Base-by-base conservation (phyloP, 2,113 vertebrate species). In the Ophthalmolycus amberensis region DNA sequence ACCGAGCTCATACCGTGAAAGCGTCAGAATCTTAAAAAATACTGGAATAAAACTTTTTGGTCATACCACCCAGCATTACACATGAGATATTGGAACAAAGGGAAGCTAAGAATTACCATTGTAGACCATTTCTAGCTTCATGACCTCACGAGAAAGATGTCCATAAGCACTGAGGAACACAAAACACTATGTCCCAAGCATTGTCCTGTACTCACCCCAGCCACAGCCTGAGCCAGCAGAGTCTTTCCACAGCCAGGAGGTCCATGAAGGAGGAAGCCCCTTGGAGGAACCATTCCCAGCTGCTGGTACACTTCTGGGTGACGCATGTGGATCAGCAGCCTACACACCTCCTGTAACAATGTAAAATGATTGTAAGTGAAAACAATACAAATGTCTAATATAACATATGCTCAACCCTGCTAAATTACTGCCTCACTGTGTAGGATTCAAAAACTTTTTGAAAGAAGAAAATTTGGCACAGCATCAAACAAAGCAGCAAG, bases 191-290 rank as follows among this genome's bases (percentile, higher is more conserved):
- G 12, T n/a, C 54, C 54, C 54, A 56, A 12, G 15, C 2, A 3
- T 20, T 44, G 37, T 37, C 22, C 29, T 18, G 52, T 18, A 86
- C 96, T 97, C 84, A 99, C 98, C 94, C 98, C 98, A 42, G 97
- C 97, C 86, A 99, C 95, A 8, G 98, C 98, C 68, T 99, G 97
- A 4, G 98, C 98, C 52, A 99, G 94, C 32, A 99, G 93, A 0
- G 98, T 99, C 90, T 99, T 99, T 32, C 98, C 98, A 83, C 98
- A 99, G 27, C 98, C 98, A 0, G 98, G 98, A 0, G 98, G 98
- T 0, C 98, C 98, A 0, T 99, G 98, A 0, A 99, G 92, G 9
- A 99, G 97, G 79, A 99, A 97, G 3, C 98, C 98, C 0, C 97
- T 94, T 0, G 97, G 97, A 34, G 98, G 97, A 18, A 96, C 93